A percentile compares a stretch with the other conserved stretches of the same genome.
Evolutionary conservation across 2,888 invertebrate genomes (phyloP).

Genomic region (Eupelmus urozonus): DNA sequence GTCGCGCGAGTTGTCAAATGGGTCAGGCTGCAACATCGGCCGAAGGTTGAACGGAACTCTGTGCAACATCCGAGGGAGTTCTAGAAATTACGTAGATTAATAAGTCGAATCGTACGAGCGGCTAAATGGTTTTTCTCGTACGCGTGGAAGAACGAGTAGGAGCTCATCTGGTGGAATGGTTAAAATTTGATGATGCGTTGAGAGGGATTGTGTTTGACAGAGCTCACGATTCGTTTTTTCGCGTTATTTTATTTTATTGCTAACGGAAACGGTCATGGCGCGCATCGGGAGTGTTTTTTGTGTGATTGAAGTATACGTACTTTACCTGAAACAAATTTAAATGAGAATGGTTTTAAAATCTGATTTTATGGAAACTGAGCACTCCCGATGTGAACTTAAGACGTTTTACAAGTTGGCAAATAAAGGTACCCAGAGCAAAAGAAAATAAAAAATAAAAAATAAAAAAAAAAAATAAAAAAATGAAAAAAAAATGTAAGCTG

Average conservation of each 20-base stretch:
- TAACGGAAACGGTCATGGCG: constrained; percentile 28
- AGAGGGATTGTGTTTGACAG: not conserved
- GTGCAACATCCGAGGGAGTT: constrained; percentile 49
- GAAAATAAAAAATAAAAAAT: constrained; percentile 37
- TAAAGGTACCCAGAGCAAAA: constrained; percentile 33
- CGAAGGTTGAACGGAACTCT: constrained; percentile 21
- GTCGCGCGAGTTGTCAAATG: constrained; percentile 21
- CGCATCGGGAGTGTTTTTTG: constrained; percentile 4
- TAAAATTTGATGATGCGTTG: constrained; percentile 5
- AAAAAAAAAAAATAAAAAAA: constrained; percentile 40
- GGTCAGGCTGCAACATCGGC: constrained; percentile 51
- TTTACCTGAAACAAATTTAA: too few species aligned
- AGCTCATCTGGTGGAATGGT: not conserved
- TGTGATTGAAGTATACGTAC: constrained; percentile 42
- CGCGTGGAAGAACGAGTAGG: constrained; percentile 43
- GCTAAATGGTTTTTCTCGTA: constrained; percentile 45
- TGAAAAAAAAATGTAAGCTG: constrained; percentile 36
- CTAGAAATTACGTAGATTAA: constrained; percentile 47
- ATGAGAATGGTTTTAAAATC: constrained; percentile 35
- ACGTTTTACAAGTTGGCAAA: constrained; percentile 23
- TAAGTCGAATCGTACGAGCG: constrained; percentile 50
- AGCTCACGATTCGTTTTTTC: constrained; percentile 30
- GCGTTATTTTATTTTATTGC: constrained; percentile 44
- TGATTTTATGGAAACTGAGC: not conserved
- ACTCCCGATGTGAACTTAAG: constrained; percentile 5